Evolutionary conservation across 1,140 invertebrate species (phyloP), one percentile per base, ranked within the genome.

Genomic region (Drusus annulatus): DNA sequence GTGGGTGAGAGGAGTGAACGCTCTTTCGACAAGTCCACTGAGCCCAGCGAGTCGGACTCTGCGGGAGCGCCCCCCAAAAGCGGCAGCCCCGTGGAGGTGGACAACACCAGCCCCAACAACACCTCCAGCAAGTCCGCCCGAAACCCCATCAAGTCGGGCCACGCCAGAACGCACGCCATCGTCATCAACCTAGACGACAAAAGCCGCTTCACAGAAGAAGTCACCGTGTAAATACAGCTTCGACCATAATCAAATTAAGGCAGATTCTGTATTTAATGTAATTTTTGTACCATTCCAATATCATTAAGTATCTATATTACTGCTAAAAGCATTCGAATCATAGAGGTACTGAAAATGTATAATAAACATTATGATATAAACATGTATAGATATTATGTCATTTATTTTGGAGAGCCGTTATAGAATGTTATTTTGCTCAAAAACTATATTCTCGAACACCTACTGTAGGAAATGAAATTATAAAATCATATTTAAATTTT

Each of bases 151-250:
- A 92, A 92, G 85, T 93, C 93, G 3, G 93, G 92, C 0, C 93
- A 94, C 83, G 91, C 93, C 8, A 91, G 91, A 79, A 94, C 93
- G 69, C 93, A 93, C 84, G 92, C 93, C 3, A 94, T 95, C 84
- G 92, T 94, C 84, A 94, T 95, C 75, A 94, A 95, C 87, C 88
- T 95, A 82, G 94, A 95, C 83, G 94, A 95, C 87, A 95, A 94
- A 84, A 94, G 92, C 85, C 90, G 94, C 76, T 95, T 95, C 85
- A 95, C 94, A 5, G 94, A 95, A 86, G 94, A 95, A 87, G 94
- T 95, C 62, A 95, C 94, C 45, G 94, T 95, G 79, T 95, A 91
- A 92, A 21, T 50, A 10, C 45, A 51, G 19, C 21, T 25, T 52
- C 7, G 2, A 71, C 68, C 36, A n/a, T 19, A 50, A 52, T 25